Evolutionary conservation across 2,113 vertebrate genomes (phyloP).

Genomic region (Larimichthys crocea): DNA sequence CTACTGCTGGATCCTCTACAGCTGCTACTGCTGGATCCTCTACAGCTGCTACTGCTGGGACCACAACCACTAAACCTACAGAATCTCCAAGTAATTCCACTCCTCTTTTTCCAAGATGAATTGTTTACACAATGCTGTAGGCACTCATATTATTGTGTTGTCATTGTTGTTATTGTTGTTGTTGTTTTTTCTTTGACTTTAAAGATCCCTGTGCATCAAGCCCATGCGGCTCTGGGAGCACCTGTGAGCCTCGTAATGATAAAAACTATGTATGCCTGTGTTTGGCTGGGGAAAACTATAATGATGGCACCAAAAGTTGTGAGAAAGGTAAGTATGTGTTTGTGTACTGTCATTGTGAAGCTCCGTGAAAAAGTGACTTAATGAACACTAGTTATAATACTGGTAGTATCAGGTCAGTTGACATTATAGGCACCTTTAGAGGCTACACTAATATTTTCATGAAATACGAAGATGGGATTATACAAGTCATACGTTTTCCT

Average conservation of each 20-base stretch:
- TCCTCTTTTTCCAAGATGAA: neutral
- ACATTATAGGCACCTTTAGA: neutral
- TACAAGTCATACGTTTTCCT: neutral
- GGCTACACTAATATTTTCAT: neutral
- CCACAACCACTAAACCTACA: neutral
- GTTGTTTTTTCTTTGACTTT: neutral
- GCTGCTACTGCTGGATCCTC: too few relatives aligned
- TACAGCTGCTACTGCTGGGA: too few relatives aligned
- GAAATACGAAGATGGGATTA: neutral
- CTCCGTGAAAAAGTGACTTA: neutral
- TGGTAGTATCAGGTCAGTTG: neutral
- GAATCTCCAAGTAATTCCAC: conserved; percentile 3
- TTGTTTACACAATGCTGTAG: neutral
- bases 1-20: too few relatives aligned
- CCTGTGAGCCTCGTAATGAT: conserved; percentile 31
- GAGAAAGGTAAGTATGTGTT: conserved; percentile 36
- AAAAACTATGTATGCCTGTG: conserved; percentile 57
- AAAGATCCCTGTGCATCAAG: conserved; percentile 43
- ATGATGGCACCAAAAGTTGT: accelerated
- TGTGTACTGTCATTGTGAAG: neutral
- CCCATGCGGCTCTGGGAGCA: conserved; percentile 60
- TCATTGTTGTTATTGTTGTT: neutral
- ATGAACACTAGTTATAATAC: neutral
- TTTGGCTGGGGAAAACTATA: conserved; percentile 51
- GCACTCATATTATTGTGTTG: neutral